Evolutionary conservation across 2,888 invertebrate species (phyloP).

Genomic region (Drosophila subsilvestris): DNA sequence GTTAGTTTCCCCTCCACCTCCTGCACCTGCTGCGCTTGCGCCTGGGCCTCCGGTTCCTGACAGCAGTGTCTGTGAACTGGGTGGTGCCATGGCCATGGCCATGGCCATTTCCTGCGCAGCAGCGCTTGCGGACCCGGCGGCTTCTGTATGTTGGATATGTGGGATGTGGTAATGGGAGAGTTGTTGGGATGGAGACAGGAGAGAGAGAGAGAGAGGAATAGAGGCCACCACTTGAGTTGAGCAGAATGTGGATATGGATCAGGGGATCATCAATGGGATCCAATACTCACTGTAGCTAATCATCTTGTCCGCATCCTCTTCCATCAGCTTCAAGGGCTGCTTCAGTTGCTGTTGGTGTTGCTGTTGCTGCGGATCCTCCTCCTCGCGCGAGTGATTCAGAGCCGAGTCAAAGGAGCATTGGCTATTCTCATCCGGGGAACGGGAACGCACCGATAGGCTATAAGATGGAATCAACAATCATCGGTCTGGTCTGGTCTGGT

Average conservation of each 20-base stretch:
- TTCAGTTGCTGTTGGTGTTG: slow-evolving; percentile 41
- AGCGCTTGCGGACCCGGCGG: background rate
- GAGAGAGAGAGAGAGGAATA: background rate
- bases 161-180: background rate
- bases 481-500: background rate
- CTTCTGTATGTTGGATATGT: slow-evolving; percentile 21
- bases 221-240: slow-evolving; percentile 32
- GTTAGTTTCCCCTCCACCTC: slow-evolving; percentile 59
- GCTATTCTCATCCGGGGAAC: slow-evolving; percentile 89
- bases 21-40: background rate
- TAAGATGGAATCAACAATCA: background rate
- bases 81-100: slow-evolving; percentile 18
- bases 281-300: slow-evolving; percentile 79
- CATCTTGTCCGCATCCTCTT: slow-evolving; percentile 80
- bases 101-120: background rate
- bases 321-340: slow-evolving; percentile 56
- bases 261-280: background rate
- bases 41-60: background rate
- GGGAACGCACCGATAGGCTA: slow-evolving; percentile 89
- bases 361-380: slow-evolving; percentile 86
- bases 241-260: slow-evolving; percentile 4
- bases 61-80: background rate
- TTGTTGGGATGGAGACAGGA: background rate
- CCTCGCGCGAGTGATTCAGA: slow-evolving; percentile 93
- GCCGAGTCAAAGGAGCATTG: slow-evolving; percentile 93